phyloP scores from a whole-genome alignment of 1,140 invertebrate species.

The Penaeus vannamei region DNA sequence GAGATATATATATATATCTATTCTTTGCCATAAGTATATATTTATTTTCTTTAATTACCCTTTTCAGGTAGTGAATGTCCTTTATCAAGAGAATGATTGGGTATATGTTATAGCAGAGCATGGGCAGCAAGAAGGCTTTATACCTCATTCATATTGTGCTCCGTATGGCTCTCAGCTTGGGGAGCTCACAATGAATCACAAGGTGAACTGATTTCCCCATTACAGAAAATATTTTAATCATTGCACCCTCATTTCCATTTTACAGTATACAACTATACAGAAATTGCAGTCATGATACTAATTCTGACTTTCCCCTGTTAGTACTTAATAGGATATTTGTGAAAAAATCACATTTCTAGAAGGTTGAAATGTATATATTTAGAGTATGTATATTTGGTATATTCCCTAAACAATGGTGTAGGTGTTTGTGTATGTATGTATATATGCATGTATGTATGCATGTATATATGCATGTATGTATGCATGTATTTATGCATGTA shows the following conservation, averaged over 20 bases:
- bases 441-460: not conserved
- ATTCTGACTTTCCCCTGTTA: too few species aligned
- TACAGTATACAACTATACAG: not conserved
- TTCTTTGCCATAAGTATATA: not conserved
- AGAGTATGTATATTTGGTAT: too few species aligned
- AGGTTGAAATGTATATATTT: too few species aligned
- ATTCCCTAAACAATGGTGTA: too few species aligned
- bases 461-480: too few species aligned
- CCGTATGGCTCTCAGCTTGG: constrained; percentile 85
- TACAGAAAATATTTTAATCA: not conserved
- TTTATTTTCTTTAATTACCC: constrained; percentile 30
- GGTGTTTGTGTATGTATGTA: too few species aligned
- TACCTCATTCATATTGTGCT: constrained; percentile 93
- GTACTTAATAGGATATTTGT: too few species aligned
- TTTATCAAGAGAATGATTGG: constrained; percentile 97
- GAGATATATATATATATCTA: not conserved
- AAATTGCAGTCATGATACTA: not conserved
- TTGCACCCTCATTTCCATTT: too few species aligned
- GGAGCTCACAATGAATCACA: constrained; percentile 79
- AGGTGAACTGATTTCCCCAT: constrained; percentile 55
- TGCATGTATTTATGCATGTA: too few species aligned
- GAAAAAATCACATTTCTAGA: too few species aligned
- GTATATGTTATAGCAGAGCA: constrained; percentile 94
- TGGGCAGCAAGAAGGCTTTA: constrained; percentile 91
- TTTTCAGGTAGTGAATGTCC: constrained; percentile 86